Evolutionary conservation across 2,113 vertebrate species (phyloP), one percentile per base, ranked within the genome.

Genomic region (Embiotoca jacksoni): DNA sequence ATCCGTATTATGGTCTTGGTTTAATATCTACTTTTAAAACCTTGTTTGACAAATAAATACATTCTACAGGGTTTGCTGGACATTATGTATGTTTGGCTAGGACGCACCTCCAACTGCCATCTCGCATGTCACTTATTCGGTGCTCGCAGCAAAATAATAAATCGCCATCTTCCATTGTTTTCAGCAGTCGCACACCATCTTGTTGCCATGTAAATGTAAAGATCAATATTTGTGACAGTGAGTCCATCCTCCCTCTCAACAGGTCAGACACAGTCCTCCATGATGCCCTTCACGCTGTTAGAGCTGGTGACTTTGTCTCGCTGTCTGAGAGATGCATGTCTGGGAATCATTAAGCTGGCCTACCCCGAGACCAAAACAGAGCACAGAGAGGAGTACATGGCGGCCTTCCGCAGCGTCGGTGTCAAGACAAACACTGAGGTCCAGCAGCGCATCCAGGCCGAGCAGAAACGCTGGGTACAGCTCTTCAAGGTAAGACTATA

Each of bases 301-400:
- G 97, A 99, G 91, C 93, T 99, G 87, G 93, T 99, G 23, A 91
- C 95, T 56, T 76, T 99, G 63, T 99, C 98, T 30, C 96, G 96
- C 41, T 99, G 98, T 90, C 95, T 99, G 78, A 94, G 98, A 30
- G 98, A 99, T 10, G 98, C 97, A 0, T 99, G 98, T 78, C 92
- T 99, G 56, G 97, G 97, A 64, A 99, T 99, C 91, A 99, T 99
- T 84, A 98, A 98, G 77, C 87, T 99, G 93, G 98, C 98, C 31
- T 97, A 99, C 69, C 97, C 97, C 0, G 97, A 99, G 84, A 98
- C 97, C 11, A 98, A 97, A 64, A 96, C 97, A 0, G 97, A 98
- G 77, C 96, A 99, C 81, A 95, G 97, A 0, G 97, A 98, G 78
- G 97, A 97, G 59, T 99, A 99, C 39, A 91, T 97, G 62, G 95